Conservation (phyloP, 2,113 vertebrate species). For the Salvelinus fontinalis region DNA sequence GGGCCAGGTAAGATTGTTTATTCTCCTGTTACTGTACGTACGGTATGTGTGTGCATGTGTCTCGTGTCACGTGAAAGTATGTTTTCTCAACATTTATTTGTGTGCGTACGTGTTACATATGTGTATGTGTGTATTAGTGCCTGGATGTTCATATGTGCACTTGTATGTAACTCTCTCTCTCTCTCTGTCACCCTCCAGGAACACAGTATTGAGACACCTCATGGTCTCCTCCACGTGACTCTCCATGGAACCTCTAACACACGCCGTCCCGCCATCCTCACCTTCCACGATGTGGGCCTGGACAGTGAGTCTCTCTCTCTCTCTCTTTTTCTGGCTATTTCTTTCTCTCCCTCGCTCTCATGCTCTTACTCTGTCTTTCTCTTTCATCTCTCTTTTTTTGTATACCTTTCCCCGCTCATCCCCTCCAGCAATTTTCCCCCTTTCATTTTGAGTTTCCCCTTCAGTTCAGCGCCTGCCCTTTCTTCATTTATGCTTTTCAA, state of each 20-base stretch:
- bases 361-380: background rate
- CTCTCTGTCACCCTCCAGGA: conserved; percentile 67
- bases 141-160: conserved; percentile 24
- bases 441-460: background rate
- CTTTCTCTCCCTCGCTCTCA: conserved; percentile 14
- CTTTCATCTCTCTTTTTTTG: background rate
- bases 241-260: conserved; percentile 83
- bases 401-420: background rate
- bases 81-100: background rate
- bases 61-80: background rate
- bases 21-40: too few relatives aligned
- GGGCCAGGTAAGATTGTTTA: conserved; percentile 43
- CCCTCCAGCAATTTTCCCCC: background rate
- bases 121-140: conserved; percentile 22
- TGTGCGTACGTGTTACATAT: conserved; percentile 23
- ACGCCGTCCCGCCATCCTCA: conserved; percentile 87
- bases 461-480: background rate
- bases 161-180: conserved; percentile 15
- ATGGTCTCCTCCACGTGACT: conserved; percentile 84
- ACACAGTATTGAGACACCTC: conserved; percentile 86
- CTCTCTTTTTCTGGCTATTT: background rate
- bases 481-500: background rate
- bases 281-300: conserved; percentile 88
- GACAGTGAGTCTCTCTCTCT: conserved; percentile 77
- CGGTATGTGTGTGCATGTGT: background rate